Conservation (phyloP, 2,888 invertebrate genomes). For the Ethmia dodecea region DNA sequence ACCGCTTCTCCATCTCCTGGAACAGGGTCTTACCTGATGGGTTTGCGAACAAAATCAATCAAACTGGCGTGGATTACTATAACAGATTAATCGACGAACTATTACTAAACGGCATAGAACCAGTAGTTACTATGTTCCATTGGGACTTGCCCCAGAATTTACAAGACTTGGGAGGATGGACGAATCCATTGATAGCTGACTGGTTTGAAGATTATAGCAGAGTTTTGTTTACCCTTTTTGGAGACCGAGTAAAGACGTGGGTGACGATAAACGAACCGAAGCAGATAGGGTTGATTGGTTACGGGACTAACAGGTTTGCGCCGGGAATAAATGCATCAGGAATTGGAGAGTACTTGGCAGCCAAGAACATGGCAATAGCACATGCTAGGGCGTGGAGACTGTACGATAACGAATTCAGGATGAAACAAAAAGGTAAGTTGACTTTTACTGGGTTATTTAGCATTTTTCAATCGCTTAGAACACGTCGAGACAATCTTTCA, state of each 20-base stretch:
- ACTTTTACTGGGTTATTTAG: too few relatives aligned
- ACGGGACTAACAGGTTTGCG: slow-evolving; percentile 50
- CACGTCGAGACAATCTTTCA: too few relatives aligned
- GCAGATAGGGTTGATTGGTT: slow-evolving; percentile 54
- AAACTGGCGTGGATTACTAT: slow-evolving; percentile 80
- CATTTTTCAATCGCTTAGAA: too few relatives aligned
- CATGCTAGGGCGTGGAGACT: slow-evolving; percentile 74
- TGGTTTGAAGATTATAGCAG: slow-evolving; percentile 73
- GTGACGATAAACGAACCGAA: slow-evolving; percentile 79
- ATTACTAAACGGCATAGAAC: slow-evolving; percentile 75
- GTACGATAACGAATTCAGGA: slow-evolving; percentile 54
- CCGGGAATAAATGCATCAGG: slow-evolving; percentile 59
- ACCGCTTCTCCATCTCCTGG: slow-evolving; percentile 81
- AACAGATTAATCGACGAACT: slow-evolving; percentile 79
- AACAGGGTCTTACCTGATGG: slow-evolving; percentile 79
- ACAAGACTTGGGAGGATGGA: slow-evolving; percentile 77
- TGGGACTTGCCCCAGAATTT: slow-evolving; percentile 76
- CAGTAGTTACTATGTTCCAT: slow-evolving; percentile 76
- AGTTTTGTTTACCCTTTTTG: slow-evolving; percentile 58
- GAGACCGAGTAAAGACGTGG: slow-evolving; percentile 75
- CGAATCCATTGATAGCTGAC: slow-evolving; percentile 55
- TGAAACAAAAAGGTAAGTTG: slow-evolving; percentile 37
- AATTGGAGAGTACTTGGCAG: slow-evolving; percentile 68
- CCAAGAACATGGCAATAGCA: slow-evolving; percentile 70
- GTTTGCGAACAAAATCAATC: slow-evolving; percentile 68